Conservation (phyloP, 2,888 invertebrate species). For the Apamea crenata region DNA sequence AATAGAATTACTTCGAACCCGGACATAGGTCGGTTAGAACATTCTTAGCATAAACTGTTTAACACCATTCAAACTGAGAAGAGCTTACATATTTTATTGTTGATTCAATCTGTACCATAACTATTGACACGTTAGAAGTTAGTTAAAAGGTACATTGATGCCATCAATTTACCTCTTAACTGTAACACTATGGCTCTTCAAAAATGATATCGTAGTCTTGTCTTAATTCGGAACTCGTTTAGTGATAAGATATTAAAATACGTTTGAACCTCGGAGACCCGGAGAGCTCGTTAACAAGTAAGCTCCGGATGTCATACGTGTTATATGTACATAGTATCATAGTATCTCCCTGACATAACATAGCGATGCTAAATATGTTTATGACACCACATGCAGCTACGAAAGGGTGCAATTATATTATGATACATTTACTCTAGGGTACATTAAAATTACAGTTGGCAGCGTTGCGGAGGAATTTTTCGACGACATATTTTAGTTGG, state of each 20-base stretch:
- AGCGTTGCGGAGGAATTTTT: background rate
- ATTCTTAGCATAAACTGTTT: background rate
- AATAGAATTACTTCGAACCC: background rate
- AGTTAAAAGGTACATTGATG: too few relatives aligned
- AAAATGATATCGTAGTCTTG: slow-evolving; percentile 15
- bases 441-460: background rate
- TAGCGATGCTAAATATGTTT: background rate
- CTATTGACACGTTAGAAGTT: background rate
- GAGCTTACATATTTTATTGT: too few relatives aligned
- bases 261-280: background rate
- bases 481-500: background rate
- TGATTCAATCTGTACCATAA: background rate
- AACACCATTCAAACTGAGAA: background rate
- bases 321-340: background rate
- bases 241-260: slow-evolving; percentile 24
- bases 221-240: slow-evolving; percentile 26
- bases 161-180: background rate
- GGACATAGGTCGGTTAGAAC: background rate
- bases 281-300: slow-evolving; percentile 18
- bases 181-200: slow-evolving; percentile 4
- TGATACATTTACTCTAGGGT: background rate
- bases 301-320: slow-evolving; percentile 4
- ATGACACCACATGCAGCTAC: background rate
- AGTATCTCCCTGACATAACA: background rate
- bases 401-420: background rate